Base-by-base conservation (phyloP, 2,113 vertebrate species). In the Lepidothrix coronata region DNA sequence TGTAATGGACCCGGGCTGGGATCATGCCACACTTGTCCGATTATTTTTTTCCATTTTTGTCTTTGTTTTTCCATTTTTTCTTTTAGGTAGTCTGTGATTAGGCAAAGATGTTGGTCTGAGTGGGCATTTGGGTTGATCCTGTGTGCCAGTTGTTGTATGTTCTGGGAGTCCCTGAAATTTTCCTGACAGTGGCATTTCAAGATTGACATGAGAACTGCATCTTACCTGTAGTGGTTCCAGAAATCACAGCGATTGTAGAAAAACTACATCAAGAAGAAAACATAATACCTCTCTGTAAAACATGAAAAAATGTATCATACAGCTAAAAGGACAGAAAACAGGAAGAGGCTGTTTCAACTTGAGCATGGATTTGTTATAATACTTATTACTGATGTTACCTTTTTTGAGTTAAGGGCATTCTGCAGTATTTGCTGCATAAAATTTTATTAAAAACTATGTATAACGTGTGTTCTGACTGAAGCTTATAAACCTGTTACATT, bases 371-470 rank as follows among this genome's bases (percentile, higher is more conserved):
- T 78, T 61, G 46, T 92, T 67, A 54, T 46, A 59, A 39, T 43
- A 62, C 48, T 93, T 88, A 80, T 16, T 96, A 65, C 54, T 52
- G 54, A 61, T 6, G 6, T 82, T 89, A 30, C 35, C 58, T 93
- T 90, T 91, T 93, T 91, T 6, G 16, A 94, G 92, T 91, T 58
- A 87, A 58, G 48, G 94, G 31, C 51, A 77, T 91, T 94, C 81
- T 81, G 21, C 88, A 82, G 87, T 83, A 31, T 52, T 90, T 78
- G 16, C 49, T 94, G 88, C 88, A 80, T 95, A 85, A 94, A 87
- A 91, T 85, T 91, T 91, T 88, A 77, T 93, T 95, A 25, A 93
- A 94, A 96, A 14, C 15, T 66, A 16, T 0, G 0, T 59, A 59
- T 72, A 89, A 88, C 5, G 1, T 91, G 24, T 88, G 21, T 85